Percentiles rank a stretch among this genome's conserved stretches.
Conservation (phyloP, 2,888 invertebrate species). For the Cantharis lateralis region DNA sequence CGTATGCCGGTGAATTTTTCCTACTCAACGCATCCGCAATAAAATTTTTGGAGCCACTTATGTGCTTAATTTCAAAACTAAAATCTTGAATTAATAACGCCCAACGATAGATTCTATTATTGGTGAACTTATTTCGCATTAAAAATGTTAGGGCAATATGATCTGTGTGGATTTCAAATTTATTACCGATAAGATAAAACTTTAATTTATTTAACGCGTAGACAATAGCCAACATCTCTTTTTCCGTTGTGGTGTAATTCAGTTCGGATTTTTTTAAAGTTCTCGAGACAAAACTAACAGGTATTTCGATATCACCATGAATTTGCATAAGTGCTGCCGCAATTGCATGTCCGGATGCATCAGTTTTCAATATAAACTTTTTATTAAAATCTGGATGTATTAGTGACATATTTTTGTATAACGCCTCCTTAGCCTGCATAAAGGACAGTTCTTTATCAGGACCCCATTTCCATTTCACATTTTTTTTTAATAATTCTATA, state of each 20-base stretch:
- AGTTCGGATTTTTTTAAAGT: constrained; percentile 16
- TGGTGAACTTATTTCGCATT: too few relatives aligned
- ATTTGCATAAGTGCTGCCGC: constrained; percentile 19
- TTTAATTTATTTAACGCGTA: too few relatives aligned
- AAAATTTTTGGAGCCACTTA: too few relatives aligned
- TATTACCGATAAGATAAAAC: too few relatives aligned
- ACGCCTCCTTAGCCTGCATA: constrained; percentile 7
- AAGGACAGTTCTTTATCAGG: too few relatives aligned
- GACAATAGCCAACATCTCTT: neutral
- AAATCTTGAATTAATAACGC: too few relatives aligned
- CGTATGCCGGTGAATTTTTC: too few relatives aligned
- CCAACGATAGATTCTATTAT: too few relatives aligned
- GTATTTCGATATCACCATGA: constrained; percentile 7
- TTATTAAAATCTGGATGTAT: constrained; percentile 23
- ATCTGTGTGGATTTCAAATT: too few relatives aligned
- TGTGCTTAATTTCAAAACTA: neutral
- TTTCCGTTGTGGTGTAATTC: neutral
- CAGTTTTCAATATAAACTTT: constrained; percentile 16
- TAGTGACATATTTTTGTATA: constrained; percentile 30
- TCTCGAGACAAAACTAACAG: constrained; percentile 15
- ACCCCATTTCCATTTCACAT: neutral
- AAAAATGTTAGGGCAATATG: too few relatives aligned
- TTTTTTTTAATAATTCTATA: neutral
- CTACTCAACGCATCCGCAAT: too few relatives aligned
- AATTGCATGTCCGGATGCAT: constrained; percentile 23